Evolutionary conservation across 2,113 vertebrate genomes (phyloP).

Genomic region (Oceanodroma tethys): DNA sequence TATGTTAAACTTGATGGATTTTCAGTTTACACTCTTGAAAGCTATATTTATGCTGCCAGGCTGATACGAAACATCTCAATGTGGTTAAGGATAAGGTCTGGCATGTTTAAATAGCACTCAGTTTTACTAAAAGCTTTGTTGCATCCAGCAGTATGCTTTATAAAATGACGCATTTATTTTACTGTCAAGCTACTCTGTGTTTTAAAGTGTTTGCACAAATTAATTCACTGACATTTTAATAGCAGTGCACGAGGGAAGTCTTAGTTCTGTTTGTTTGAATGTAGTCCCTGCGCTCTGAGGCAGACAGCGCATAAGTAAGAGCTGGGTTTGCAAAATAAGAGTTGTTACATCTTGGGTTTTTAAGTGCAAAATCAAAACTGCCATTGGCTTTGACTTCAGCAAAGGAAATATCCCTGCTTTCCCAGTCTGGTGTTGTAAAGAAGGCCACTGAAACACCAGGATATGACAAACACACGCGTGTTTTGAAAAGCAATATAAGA

Average conservation of each 20-base stretch:
- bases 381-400: background rate
- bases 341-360: background rate
- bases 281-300: background rate
- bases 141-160: background rate
- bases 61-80: background rate
- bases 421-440: background rate
- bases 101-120: constrained; percentile 4
- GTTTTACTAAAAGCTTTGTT: constrained; percentile 17
- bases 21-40: constrained; percentile 15
- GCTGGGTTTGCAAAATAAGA: background rate
- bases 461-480: background rate
- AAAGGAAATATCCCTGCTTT: background rate
- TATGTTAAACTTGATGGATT: background rate
- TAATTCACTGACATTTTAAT: constrained; percentile 21
- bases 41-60: background rate
- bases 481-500: background rate
- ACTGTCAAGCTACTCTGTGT: background rate
- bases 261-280: background rate
- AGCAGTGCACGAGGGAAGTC: background rate
- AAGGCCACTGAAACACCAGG: background rate
- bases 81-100: background rate
- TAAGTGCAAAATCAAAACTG: background rate
- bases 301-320: background rate
- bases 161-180: constrained; percentile 1
- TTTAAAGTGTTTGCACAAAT: constrained; percentile 16